Percentiles rank a stretch among this genome's conserved stretches.
These are phyloP conservation scores for Sebastes hubbsi DNA, from an alignment of 2,797 vertebrate species.

Conservation along the genomic window DNA sequence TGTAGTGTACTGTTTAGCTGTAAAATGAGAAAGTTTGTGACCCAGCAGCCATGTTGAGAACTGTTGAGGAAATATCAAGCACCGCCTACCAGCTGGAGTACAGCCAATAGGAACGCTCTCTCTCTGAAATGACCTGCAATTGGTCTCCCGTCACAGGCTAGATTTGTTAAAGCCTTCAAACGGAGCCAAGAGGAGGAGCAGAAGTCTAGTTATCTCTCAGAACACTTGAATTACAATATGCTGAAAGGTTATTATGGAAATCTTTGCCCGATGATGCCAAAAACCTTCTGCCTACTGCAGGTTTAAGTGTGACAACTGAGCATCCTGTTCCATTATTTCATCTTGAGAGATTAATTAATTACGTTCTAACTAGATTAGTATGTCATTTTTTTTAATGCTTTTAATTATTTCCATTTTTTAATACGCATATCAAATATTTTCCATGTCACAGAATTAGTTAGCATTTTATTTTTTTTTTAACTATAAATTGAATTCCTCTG, in stretches of 20 bases:
- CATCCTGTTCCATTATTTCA: constrained; percentile 2
- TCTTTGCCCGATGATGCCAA: neutral
- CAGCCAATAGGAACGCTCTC: no score
- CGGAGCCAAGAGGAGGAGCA: neutral
- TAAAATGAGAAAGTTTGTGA: no score
- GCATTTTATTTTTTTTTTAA: neutral
- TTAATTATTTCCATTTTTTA: neutral
- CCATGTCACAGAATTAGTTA: neutral
- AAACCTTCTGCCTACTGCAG: neutral
- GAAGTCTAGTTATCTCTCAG: neutral
- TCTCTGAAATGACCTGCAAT: no score
- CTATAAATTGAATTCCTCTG: neutral
- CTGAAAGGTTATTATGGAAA: neutral
- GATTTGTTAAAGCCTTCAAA: neutral
- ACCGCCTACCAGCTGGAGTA: no score
- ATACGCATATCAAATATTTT: neutral
- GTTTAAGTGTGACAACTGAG: neutral
- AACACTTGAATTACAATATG: neutral
- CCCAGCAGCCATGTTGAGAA: no score
- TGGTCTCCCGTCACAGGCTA: neutral
- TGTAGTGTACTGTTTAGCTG: no score
- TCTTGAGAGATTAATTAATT: neutral
- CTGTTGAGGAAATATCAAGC: no score
- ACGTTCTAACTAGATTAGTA: neutral
- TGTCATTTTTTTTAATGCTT: no score